Conservation (phyloP, 2,888 invertebrate genomes). For the Drosophila austrosaltans region DNA sequence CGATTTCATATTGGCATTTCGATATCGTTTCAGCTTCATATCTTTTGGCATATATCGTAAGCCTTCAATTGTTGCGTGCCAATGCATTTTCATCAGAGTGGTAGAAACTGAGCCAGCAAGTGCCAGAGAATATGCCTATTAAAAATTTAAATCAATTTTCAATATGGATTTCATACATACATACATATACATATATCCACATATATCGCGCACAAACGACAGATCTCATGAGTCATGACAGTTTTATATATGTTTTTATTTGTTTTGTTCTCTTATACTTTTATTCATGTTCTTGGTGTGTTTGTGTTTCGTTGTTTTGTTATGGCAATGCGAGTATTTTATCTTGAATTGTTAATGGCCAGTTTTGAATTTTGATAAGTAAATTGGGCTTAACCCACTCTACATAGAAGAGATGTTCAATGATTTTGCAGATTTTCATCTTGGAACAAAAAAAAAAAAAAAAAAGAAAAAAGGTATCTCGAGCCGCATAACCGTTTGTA, state of each 20-base stretch:
- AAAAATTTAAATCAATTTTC: conserved; percentile 78
- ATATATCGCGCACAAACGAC: conserved; percentile 45
- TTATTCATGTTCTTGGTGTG: background rate
- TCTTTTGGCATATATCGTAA: conserved; percentile 59
- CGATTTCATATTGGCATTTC: conserved; percentile 71
- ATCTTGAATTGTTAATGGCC: conserved; percentile 25
- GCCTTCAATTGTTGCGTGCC: conserved; percentile 74
- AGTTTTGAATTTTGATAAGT: background rate
- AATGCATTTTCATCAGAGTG: conserved; percentile 76
- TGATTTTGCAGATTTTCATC: background rate
- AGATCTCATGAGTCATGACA: conserved; percentile 59
- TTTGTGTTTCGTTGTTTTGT: background rate
- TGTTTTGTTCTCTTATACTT: conserved; percentile 7
- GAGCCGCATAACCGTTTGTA: conserved; percentile 41
- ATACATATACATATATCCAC: background rate
- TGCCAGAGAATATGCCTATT: conserved; percentile 60
- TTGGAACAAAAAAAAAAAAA: background rate
- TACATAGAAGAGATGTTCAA: background rate
- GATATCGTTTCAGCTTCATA: conserved; percentile 67
- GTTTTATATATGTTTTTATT: conserved; percentile 44
- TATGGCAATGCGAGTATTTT: conserved; percentile 11
- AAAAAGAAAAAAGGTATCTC: background rate
- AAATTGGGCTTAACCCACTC: background rate
- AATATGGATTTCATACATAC: conserved; percentile 68
- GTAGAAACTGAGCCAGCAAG: conserved; percentile 25